A percentile compares a stretch with the other conserved stretches of the same genome.
These are phyloP conservation scores for Zonotrichia leucophrys DNA, from an alignment of 2,113 vertebrate genomes.

Conservation along the genomic window DNA sequence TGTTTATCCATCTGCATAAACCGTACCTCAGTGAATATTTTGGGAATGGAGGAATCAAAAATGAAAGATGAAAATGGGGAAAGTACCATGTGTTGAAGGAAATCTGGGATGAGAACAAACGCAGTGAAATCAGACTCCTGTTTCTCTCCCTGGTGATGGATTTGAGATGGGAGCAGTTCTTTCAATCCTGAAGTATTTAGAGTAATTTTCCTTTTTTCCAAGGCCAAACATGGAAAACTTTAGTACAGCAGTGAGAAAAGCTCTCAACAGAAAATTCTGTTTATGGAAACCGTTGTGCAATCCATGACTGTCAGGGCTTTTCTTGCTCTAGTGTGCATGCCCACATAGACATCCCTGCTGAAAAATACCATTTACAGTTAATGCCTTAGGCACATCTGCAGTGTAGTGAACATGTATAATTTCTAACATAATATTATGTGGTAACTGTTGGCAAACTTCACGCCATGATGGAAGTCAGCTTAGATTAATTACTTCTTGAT, in stretches of 20 bases:
- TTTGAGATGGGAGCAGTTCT: background rate
- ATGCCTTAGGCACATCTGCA: background rate
- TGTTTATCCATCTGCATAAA: background rate
- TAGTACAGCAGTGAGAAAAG: background rate
- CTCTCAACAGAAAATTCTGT: background rate
- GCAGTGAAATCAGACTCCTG: background rate
- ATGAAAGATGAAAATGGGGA: background rate
- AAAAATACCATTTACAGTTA: constrained; percentile 21
- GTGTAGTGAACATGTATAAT: background rate
- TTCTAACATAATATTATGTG: constrained; percentile 5
- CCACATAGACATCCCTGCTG: background rate
- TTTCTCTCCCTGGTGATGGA: background rate
- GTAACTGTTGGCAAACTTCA: constrained; percentile 27
- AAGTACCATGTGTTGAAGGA: background rate
- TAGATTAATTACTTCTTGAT: constrained; percentile 24
- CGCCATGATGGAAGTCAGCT: background rate
- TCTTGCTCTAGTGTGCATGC: background rate
- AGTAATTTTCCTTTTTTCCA: background rate
- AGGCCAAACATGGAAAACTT: background rate
- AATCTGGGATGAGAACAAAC: background rate
- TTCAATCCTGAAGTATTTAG: background rate
- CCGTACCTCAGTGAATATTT: background rate
- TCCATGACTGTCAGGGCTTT: background rate
- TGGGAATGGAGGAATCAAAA: background rate
- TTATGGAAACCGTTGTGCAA: background rate